Evolutionary conservation across 2,113 vertebrate genomes (phyloP).

Genomic region (Silurus glanis): DNA sequence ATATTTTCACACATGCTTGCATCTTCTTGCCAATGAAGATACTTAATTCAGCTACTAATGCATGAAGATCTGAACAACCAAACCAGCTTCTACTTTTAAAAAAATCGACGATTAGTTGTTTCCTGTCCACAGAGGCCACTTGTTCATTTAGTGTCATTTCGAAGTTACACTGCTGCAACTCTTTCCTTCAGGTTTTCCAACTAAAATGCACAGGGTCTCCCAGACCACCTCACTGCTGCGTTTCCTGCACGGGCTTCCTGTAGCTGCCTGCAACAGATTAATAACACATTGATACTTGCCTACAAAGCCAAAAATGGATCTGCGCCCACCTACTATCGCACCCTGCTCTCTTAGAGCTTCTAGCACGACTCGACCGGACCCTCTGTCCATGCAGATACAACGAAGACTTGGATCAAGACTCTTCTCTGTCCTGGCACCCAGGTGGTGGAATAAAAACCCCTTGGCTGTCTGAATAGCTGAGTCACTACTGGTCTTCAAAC

Average conservation of each 20-base stretch:
- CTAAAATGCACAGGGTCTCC: neutral
- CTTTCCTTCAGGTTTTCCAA: no score
- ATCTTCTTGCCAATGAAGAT: neutral
- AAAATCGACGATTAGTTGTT: neutral
- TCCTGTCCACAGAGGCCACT: neutral
- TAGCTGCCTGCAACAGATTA: neutral
- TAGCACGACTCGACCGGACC: neutral
- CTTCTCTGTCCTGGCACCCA: conserved; percentile 7
- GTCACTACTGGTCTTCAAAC: neutral
- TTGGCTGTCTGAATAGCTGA: conserved; percentile 6
- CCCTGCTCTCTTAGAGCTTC: neutral
- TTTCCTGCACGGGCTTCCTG: conserved; percentile 1
- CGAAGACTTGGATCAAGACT: neutral
- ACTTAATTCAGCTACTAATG: neutral
- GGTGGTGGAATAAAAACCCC: neutral
- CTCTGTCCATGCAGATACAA: neutral
- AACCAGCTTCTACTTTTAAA: neutral
- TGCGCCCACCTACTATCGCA: neutral
- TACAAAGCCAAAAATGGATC: conserved; percentile 8
- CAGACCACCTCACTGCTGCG: neutral
- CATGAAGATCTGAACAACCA: neutral
- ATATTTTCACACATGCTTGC: neutral
- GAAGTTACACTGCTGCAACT: neutral
- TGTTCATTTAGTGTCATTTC: neutral
- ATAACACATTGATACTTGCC: neutral